A percentile compares a stretch with the other conserved stretches of the same genome.
These are phyloP conservation scores for Agrotis ipsilon DNA, from an alignment of 2,888 invertebrate genomes.

Conservation along the genomic window DNA sequence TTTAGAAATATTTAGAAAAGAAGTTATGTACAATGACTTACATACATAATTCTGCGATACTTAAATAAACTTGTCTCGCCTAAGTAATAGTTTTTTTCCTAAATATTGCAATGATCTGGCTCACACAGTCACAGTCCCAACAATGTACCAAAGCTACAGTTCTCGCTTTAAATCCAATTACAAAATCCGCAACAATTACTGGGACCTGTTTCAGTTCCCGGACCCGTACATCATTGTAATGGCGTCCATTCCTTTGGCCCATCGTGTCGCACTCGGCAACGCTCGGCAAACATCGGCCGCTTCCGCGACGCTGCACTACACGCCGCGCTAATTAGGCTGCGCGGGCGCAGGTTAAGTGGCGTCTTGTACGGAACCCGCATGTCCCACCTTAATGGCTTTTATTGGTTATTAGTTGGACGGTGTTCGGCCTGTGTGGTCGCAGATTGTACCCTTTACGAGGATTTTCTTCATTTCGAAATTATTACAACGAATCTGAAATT, in stretches of 20 bases:
- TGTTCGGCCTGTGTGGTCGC: slow-evolving; percentile 36
- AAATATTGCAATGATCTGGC: neutral
- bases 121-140: neutral
- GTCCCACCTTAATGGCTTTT: slow-evolving; percentile 53
- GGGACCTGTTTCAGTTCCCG: slow-evolving; percentile 16
- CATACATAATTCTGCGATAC: no score
- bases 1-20: no score
- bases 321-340: slow-evolving; percentile 56
- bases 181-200: slow-evolving; percentile 12
- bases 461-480: slow-evolving; percentile 20
- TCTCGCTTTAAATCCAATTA: slow-evolving; percentile 1
- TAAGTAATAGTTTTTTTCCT: no score
- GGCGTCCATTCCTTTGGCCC: slow-evolving; percentile 18
- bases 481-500: slow-evolving; percentile 19
- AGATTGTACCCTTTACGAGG: no score
- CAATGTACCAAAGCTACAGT: neutral
- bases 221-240: slow-evolving; percentile 30
- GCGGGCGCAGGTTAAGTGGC: slow-evolving; percentile 62
- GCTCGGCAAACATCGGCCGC: slow-evolving; percentile 33
- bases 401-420: slow-evolving; percentile 47
- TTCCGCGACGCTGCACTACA: slow-evolving; percentile 51
- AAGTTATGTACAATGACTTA: no score
- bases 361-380: slow-evolving; percentile 50
- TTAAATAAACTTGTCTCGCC: no score
- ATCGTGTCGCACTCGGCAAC: slow-evolving; percentile 45